Base-by-base conservation (phyloP, 1,140 invertebrate species). In the Wasmannia auropunctata region DNA sequence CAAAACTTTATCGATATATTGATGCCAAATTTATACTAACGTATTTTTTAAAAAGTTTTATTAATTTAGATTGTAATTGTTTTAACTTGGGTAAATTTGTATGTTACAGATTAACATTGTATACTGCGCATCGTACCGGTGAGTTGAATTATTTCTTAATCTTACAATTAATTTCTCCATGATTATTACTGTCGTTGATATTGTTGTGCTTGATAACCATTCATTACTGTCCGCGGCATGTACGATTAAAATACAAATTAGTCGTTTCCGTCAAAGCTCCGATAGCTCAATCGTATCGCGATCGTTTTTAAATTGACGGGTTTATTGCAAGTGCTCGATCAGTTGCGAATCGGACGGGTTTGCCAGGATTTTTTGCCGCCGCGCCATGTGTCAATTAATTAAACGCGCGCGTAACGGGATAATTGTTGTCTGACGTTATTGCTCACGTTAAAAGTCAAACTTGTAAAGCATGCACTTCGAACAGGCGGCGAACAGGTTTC, bases 161-260 rank as follows among this genome's bases (percentile, higher is more conserved):
- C 10, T 56, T 56, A n/a, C n/a, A n/a, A n/a, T n/a, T n/a, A n/a
- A n/a, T n/a, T n/a, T n/a, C n/a, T n/a, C n/a, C n/a, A n/a, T 51
- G 86, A 90, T 90, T 90, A 90, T 83, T 85, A 80, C 16, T 40
- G 79, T 46, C 75, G 40, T 69, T 34, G 34, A 25, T 58, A 58
- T 85, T 70, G 56, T 10, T 51, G 60, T 51, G 19, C n/a, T 11
- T 16, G 65, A 43, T 43, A 72, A 51, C 56, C 72, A 63, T 37
- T 87, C 46, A 54, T 80, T 87, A 51, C 40, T 63, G 11, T 67
- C 37, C 22, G 70, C 74, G 81, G 8, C 65, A 58, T 89, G 19
- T 85, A 63, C n/a, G 79, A 90, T 90, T 90, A 89, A 79, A n/a
- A 22, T 16, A 31, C 28, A 37, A 69, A 60, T 56, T 67, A 43